Evolutionary conservation across 2,113 vertebrate genomes (phyloP).

Genomic region (Athene noctua): DNA sequence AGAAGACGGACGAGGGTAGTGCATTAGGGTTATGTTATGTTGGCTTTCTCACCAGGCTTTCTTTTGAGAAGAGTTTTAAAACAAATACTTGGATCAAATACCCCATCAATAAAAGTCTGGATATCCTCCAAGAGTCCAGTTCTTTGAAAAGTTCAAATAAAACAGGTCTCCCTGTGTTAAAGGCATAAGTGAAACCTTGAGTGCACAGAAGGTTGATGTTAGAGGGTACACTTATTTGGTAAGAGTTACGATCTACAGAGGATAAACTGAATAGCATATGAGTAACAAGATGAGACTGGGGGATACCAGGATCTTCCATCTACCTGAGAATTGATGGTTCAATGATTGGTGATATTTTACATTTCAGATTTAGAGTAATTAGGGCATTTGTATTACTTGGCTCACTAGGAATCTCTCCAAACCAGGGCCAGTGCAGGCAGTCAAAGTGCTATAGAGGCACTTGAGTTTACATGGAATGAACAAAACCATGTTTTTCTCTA

Average conservation of each 20-base stretch:
- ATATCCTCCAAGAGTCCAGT: not conserved
- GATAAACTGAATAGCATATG: not conserved
- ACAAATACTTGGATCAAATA: not conserved
- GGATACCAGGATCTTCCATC: not conserved
- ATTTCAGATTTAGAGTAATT: not conserved
- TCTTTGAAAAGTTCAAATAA: not conserved
- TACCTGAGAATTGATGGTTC: not conserved
- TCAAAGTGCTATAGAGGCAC: not conserved
- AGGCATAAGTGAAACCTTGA: not conserved
- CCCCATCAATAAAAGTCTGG: conserved; percentile 10
- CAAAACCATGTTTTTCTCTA: not conserved
- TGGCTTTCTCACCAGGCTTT: not conserved
- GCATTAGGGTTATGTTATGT: not conserved
- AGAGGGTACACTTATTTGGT: not conserved
- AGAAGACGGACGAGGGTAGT: not conserved
- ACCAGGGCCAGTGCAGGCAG: not conserved
- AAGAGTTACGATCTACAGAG: not conserved
- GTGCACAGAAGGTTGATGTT: not conserved
- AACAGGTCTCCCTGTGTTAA: not conserved
- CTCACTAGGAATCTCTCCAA: not conserved
- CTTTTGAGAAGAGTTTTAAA: conserved; percentile 13
- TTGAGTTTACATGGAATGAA: not conserved
- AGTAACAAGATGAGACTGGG: not conserved
- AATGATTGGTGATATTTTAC: not conserved
- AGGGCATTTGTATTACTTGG: not conserved